Base-by-base conservation (phyloP, 2,113 vertebrate species). In the Pimephales promelas region DNA sequence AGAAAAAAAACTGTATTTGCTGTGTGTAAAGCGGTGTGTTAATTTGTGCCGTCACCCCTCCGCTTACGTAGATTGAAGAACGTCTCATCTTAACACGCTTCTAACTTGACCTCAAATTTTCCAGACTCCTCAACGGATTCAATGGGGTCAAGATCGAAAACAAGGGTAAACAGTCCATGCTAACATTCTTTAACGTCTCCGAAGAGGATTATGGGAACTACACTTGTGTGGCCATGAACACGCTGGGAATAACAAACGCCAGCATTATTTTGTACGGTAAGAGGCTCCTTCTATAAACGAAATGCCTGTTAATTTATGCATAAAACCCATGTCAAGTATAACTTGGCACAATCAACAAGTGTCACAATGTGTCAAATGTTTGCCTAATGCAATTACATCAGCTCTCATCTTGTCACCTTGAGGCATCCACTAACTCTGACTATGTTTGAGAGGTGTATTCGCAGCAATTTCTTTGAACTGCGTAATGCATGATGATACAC, bases 141-240 rank as follows among this genome's bases (percentile, higher is more conserved):
- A 97, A 98, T 0, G 95, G 97, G 0, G 91, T 98, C 70, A 93
- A 95, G 89, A 98, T 99, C 8, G 97, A 99, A 92, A 99, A 92
- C 91, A 98, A 97, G 92, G 98, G 96, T 26, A 96, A 93, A 88
- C 95, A 97, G 88, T 99, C 98, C 0, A 95, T 97, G 31, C 94
- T 99, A 74, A 96, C 97, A 85, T 99, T 99, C 91, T 98, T 98
- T 93, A 99, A 99, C 0, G 97, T 99, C 84, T 99, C 98, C 0
- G 97, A 99, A 91, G 97, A 98, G 86, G 97, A 99, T 92, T 99
- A 99, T 0, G 98, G 98, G n/a, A 99, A 99, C 92, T 99, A 99
- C 80, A 99, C 98, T 0, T 99, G 98, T 0, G 96, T 99, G 87
- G 98, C 98, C 61, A 95, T 93, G 2, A 99, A 99, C 93, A 94